A percentile compares a stretch with the other conserved stretches of the same genome.
These are phyloP conservation scores for Frieseomelitta varia DNA, from an alignment of 1,140 invertebrate species.

Conservation along the genomic window DNA sequence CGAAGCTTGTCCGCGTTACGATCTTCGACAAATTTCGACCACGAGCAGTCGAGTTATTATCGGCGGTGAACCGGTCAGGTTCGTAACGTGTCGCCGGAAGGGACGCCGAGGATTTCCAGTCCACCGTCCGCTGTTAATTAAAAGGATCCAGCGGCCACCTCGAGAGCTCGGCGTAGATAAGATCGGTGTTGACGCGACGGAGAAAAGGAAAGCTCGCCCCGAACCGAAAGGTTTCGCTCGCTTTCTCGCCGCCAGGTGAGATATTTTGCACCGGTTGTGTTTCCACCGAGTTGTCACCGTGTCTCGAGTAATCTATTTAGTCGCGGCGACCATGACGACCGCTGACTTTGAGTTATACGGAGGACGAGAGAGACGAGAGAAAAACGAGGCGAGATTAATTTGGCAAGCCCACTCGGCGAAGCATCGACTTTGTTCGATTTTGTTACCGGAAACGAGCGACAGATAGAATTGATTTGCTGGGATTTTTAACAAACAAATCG, in stretches of 20 bases:
- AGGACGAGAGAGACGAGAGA: neutral
- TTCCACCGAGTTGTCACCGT: slow-evolving; percentile 24
- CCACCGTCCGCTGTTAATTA: slow-evolving; percentile 73
- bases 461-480: too few species aligned
- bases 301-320: neutral
- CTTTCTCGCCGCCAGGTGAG: slow-evolving; percentile 63
- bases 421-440: neutral
- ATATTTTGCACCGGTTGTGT: slow-evolving; percentile 59
- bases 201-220: slow-evolving; percentile 68
- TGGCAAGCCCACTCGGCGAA: neutral
- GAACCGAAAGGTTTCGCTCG: slow-evolving; percentile 44
- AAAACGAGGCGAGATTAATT: neutral
- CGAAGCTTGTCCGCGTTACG: slow-evolving; percentile 43
- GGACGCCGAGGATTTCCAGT: slow-evolving; percentile 39
- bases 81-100: slow-evolving; percentile 43
- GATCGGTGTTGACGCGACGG: slow-evolving; percentile 76
- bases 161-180: slow-evolving; percentile 67
- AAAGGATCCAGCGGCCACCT: slow-evolving; percentile 74
- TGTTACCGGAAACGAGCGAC: neutral
- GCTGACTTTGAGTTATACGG: neutral
- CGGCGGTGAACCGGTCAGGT: slow-evolving; percentile 10
- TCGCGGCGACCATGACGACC: neutral
- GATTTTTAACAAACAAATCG: too few species aligned
- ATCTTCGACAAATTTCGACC: slow-evolving; percentile 47
- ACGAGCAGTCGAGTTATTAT: slow-evolving; percentile 56